Percentiles rank a stretch among this genome's conserved stretches.
Evolutionary conservation across 2,797 vertebrate species (phyloP).

Genomic region (Alcedo atthis): DNA sequence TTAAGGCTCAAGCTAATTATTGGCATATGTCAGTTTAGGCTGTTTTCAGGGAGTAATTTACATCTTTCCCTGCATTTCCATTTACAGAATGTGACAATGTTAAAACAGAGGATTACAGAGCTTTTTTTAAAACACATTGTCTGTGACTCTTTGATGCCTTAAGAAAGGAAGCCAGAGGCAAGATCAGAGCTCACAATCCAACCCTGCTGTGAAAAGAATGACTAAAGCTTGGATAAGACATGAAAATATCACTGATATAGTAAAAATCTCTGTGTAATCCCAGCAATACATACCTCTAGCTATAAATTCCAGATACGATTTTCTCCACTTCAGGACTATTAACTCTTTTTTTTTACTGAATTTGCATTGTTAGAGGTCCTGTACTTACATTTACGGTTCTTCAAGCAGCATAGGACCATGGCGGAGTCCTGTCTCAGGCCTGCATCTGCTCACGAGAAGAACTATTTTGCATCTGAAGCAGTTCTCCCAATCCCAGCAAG

Average conservation of each 20-base stretch:
- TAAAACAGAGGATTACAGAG: background rate
- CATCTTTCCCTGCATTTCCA: background rate
- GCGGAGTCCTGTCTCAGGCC: background rate
- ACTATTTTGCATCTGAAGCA: background rate
- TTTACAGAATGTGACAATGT: background rate
- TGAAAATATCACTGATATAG: background rate
- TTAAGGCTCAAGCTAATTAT: background rate
- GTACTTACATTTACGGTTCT: background rate
- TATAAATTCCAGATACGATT: background rate
- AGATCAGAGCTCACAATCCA: background rate
- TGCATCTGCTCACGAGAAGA: background rate
- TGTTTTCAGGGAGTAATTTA: background rate
- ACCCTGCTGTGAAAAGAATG: background rate
- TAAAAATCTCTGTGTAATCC: background rate
- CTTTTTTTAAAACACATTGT: background rate
- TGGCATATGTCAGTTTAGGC: background rate
- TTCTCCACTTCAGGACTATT: background rate
- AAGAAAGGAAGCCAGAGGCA: background rate
- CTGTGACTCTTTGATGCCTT: background rate
- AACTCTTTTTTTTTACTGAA: background rate
- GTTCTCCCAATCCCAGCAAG: background rate
- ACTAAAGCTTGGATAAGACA: background rate
- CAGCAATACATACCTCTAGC: background rate
- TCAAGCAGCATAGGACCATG: rapidly evolving
- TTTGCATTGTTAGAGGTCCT: background rate